Base-by-base conservation (phyloP, 1,140 invertebrate genomes). In the Cryptotermes secundus region DNA sequence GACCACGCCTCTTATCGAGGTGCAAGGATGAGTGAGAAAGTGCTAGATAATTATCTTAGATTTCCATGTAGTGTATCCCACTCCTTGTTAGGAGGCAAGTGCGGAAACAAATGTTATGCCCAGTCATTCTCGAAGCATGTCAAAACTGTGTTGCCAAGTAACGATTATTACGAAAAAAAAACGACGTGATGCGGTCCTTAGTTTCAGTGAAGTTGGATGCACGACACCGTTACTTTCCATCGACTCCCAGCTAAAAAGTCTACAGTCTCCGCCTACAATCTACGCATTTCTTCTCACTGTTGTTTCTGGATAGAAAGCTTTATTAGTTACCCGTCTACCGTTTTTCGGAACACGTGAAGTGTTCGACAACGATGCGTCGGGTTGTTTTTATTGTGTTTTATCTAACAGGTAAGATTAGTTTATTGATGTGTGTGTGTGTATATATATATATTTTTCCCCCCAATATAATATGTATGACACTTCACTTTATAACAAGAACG, bases 211-310 rank as follows among this genome's bases (percentile, higher is more conserved):
- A n/a, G 59, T n/a, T 65, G 59, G 59, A 3, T 65, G n/a, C 59
- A 65, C n/a, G 59, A 65, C 59, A 65, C 59, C 59, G 26, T 65
- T 65, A 65, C 59, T 65, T 65, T 65, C 59, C 59, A 65, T 65
- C 59, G n/a, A 2, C 59, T 65, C 24, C 59, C 26, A n/a, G 59
- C 59, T n/a, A 1, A 65, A n/a, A 49, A n/a, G 24, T n/a, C 12
- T 2, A n/a, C 2, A 31, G 6, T 26, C 59, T 65, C 59, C 59
- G 59, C 19, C 59, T n/a, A 65, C 22, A 4, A 65, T n/a, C 59
- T 65, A 65, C n/a, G 22, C n/a, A 65, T 65, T 65, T n/a, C 3
- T 3, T 65, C 24, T 65, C 59, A n/a, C 59, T 4, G 22, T 65
- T 65, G 59, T 65, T 65, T n/a, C 59, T 65, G 59, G 7, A 1